Percentiles rank a stretch among this genome's conserved stretches.
phyloP scores from a whole-genome alignment of 2,797 vertebrate species.

The Petrocephalus sullivani region DNA sequence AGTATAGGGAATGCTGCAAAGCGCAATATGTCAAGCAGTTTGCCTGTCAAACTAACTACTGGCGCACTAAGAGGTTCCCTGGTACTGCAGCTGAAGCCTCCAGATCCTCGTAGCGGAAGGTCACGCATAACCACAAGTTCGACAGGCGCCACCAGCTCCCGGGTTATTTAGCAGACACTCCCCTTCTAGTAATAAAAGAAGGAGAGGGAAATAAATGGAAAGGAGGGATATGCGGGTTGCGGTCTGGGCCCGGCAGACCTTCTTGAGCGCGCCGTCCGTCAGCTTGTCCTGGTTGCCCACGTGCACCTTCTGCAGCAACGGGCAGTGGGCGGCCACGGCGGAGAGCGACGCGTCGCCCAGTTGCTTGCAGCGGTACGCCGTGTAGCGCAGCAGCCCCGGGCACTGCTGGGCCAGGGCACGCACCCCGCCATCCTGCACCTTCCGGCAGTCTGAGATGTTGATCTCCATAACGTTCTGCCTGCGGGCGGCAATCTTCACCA shows the following conservation, averaged over 20 bases:
- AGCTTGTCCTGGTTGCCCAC: conserved; percentile 97
- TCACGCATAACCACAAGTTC: background rate
- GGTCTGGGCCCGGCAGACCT: conserved; percentile 59
- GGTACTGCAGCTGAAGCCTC: background rate
- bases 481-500: conserved; percentile 90
- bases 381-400: conserved; percentile 86
- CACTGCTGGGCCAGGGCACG: conserved; percentile 84
- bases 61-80: background rate
- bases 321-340: conserved; percentile 82
- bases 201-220: background rate
- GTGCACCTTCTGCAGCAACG: conserved; percentile 91
- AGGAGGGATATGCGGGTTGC: background rate
- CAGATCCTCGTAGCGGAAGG: background rate
- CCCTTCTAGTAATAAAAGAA: background rate
- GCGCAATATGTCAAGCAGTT: background rate
- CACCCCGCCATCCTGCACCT: conserved; percentile 85
- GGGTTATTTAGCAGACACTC: background rate
- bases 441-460: conserved; percentile 95
- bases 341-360: conserved; percentile 86
- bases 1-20: background rate
- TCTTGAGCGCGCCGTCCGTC: conserved; percentile 84
- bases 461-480: conserved; percentile 95
- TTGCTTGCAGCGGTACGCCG: conserved; percentile 94
- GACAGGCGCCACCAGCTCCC: background rate
- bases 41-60: background rate